Conservation (phyloP, 2,797 vertebrate species). For the Urophycis tenuis region DNA sequence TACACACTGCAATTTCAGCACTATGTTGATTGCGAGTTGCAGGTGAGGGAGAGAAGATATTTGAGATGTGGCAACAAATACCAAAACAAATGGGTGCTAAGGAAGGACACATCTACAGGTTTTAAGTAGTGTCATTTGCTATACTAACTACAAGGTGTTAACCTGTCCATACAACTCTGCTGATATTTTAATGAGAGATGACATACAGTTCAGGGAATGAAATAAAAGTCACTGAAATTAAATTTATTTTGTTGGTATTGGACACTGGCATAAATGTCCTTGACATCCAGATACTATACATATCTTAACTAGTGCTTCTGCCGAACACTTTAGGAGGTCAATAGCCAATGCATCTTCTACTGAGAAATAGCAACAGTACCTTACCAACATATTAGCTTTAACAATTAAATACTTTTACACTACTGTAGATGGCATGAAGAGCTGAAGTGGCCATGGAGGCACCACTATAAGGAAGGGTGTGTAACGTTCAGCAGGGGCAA, state of each 20-base stretch:
- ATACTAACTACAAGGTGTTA: neutral
- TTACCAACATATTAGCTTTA: neutral
- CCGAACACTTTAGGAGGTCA: neutral
- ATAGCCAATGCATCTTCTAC: neutral
- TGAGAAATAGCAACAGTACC: neutral
- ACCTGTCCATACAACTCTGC: neutral
- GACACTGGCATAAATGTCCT: neutral
- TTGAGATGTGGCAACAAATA: neutral
- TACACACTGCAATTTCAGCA: neutral
- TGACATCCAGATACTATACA: neutral
- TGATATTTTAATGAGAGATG: neutral
- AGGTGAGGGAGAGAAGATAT: neutral
- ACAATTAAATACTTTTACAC: neutral
- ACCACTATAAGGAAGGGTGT: neutral
- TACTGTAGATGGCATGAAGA: neutral
- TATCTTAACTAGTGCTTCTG: neutral
- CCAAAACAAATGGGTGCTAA: neutral
- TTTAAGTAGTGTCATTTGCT: neutral
- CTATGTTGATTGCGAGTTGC: neutral
- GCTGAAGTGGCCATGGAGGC: neutral
- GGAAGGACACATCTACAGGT: neutral
- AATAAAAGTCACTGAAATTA: neutral
- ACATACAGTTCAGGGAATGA: neutral
- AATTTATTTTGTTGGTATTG: neutral
- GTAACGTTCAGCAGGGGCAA: neutral